Evolutionary conservation across 2,113 vertebrate genomes (phyloP).

Genomic region (Ameiurus melas): DNA sequence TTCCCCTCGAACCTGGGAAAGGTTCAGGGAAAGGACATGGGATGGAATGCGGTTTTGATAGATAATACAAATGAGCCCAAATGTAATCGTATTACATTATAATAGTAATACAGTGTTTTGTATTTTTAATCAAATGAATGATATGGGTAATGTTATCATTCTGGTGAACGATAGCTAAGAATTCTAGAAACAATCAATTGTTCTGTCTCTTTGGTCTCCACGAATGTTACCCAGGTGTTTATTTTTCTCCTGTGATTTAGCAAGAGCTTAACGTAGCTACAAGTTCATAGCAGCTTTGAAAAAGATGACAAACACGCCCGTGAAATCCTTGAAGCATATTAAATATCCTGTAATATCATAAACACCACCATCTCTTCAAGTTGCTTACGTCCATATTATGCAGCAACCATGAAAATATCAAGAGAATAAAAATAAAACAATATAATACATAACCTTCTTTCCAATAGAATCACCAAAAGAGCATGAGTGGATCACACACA

Average conservation of each 20-base stretch:
- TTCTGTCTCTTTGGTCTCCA: not conserved
- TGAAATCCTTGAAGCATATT: not conserved
- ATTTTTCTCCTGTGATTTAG: not conserved
- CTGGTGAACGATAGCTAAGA: not conserved
- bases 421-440: not conserved
- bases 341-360: not conserved
- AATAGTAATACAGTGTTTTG: not conserved
- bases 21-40: not conserved
- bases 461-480: not conserved
- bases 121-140: not conserved
- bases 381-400: not conserved
- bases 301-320: not conserved
- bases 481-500: slow-evolving; percentile 4
- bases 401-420: not conserved
- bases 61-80: not conserved
- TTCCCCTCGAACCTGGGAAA: not conserved
- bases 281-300: not conserved
- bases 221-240: not conserved
- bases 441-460: not conserved
- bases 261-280: not conserved
- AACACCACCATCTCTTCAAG: not conserved
- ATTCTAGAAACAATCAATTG: not conserved
- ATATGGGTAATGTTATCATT: not conserved
- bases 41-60: not conserved
- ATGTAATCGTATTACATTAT: not conserved